These are phyloP conservation scores for Lycocerus yunnanus DNA, from an alignment of 2,888 invertebrate genomes.

Conservation along the genomic window DNA sequence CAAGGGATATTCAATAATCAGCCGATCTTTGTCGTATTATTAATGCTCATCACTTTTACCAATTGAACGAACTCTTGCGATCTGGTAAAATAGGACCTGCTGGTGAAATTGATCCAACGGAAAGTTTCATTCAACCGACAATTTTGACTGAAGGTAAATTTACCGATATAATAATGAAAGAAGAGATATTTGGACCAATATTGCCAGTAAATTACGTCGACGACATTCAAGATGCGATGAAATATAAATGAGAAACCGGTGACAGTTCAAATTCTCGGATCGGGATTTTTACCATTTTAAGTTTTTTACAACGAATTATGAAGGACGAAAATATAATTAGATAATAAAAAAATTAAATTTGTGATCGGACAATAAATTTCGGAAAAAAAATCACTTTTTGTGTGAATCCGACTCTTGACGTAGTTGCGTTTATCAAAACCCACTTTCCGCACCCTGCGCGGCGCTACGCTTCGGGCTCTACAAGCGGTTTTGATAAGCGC, in stretches of 20 bases:
- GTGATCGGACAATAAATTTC: too few species aligned
- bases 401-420: too few species aligned
- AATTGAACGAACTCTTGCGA: conserved; percentile 67
- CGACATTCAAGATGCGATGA: conserved; percentile 86
- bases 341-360: too few species aligned
- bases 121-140: conserved; percentile 86
- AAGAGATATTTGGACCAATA: conserved; percentile 97
- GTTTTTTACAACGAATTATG: too few species aligned
- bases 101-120: conserved; percentile 73
- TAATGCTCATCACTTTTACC: conserved; percentile 83
- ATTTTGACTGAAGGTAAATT: conserved; percentile 74
- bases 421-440: too few species aligned
- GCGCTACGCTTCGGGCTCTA: too few species aligned
- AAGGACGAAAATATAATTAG: too few species aligned
- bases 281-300: too few species aligned
- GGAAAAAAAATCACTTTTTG: too few species aligned
- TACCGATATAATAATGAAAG: conserved; percentile 78
- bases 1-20: conserved; percentile 76
- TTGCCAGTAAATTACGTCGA: conserved; percentile 85
- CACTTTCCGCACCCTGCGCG: too few species aligned
- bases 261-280: too few species aligned
- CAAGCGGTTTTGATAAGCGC: too few species aligned
- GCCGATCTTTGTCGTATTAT: conserved; percentile 86
- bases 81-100: conserved; percentile 76
- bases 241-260: conserved; percentile 88